Base-by-base conservation (phyloP, 2,888 invertebrate genomes). In the Micoletzkya japonica region DNA sequence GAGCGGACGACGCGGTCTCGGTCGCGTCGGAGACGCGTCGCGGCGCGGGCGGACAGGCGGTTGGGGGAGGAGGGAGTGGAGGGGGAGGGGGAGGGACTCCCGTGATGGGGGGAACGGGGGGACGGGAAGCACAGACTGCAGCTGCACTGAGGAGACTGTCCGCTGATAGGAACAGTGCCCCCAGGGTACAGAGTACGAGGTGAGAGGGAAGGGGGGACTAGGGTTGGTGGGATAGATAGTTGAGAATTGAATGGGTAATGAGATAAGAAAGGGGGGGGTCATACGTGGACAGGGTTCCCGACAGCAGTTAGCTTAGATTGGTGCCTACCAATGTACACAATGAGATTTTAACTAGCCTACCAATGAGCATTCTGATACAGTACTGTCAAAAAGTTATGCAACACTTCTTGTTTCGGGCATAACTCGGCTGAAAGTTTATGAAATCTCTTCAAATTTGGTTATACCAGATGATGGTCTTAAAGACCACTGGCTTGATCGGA, bases 121-220 rank as follows among this genome's bases (percentile, higher is more conserved):
- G 39, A 17, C 36, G 36, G 0, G 37, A 61, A 36, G 50, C 49
- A 49, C 7, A 63, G 24, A 50, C 63, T 1, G 30, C 63, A 17
- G 44, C 72, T 1, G 44, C 68, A 1, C 67, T 73, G 4, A 61
- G 79, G 30, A 50, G 79, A 36, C 72, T 79, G 57, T 77, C 76
- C 52, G 77, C 77, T 49, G 79, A 79, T 52, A 54, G 79, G 36
- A 73, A 73, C 10, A 74, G 71, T 58, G 76, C 76, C 0, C 79
- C 77, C 7, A 72, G 74, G 59, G 76, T 79, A 7, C 76, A 74
- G 34, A 76, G 75, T 37, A 76, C 79, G 14, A 71, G 79, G 79
- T 77, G 70, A 17, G 52, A 44, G 14, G 7, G 52, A 6, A 52
- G n/a, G 52, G 52, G 52, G 26, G 14, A 52, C 6, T n/a, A 44